Conservation (phyloP, 2,113 vertebrate genomes). For the Muntiacus reevesi region DNA sequence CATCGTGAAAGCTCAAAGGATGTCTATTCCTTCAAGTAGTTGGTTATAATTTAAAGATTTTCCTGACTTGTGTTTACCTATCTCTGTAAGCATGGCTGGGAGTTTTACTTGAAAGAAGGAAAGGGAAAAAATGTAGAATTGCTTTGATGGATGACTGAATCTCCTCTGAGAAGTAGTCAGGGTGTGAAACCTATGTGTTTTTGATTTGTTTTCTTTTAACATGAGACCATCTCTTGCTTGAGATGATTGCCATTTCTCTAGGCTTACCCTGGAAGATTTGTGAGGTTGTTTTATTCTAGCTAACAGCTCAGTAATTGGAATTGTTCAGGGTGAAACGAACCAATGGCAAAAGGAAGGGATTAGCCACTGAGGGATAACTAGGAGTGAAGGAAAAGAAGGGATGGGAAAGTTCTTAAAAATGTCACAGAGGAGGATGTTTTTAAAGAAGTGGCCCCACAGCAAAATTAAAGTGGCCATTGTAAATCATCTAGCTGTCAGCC, state of each 20-base stretch:
- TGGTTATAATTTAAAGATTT: neutral
- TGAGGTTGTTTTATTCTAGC: neutral
- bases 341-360: neutral
- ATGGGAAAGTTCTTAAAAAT: neutral
- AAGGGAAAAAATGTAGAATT: neutral
- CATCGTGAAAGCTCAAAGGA: neutral
- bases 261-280: neutral
- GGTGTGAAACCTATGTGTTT: neutral
- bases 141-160: neutral
- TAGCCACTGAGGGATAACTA: neutral
- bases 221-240: slow-evolving; percentile 5
- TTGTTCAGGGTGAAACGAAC: neutral
- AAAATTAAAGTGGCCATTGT: neutral
- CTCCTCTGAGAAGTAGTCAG: slow-evolving; percentile 3
- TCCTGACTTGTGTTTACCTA: neutral
- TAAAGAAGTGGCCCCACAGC: neutral
- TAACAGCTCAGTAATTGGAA: slow-evolving; percentile 12
- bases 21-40: neutral
- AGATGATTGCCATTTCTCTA: neutral
- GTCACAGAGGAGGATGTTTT: neutral
- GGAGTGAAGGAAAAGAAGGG: neutral
- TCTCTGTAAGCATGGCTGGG: neutral
- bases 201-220: slow-evolving; percentile 34
- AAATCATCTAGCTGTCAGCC: neutral
- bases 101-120: neutral